These are phyloP conservation scores for Excalfactoria chinensis DNA, from an alignment of 2,113 vertebrate genomes.

Conservation along the genomic window DNA sequence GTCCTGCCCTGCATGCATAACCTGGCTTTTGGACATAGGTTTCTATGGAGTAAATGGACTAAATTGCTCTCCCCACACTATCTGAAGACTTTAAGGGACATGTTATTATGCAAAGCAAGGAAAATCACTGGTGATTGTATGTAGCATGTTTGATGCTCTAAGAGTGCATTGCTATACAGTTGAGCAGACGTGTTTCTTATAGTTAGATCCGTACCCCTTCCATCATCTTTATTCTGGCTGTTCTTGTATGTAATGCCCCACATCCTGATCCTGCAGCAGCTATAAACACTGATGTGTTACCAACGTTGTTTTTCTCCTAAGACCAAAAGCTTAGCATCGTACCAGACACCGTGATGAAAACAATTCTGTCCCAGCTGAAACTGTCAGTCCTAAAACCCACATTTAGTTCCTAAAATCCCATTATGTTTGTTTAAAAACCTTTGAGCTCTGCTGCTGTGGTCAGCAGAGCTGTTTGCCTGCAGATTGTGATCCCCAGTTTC, in stretches of 20 bases:
- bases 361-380: too few relatives aligned
- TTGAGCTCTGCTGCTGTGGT: accelerated
- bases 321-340: too few relatives aligned
- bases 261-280: background rate
- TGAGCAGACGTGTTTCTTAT: background rate
- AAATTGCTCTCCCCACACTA: background rate
- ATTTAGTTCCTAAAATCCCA: background rate
- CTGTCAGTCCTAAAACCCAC: background rate
- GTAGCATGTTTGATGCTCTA: background rate
- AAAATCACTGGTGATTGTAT: background rate
- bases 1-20: constrained; percentile 42
- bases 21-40: background rate
- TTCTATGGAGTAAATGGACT: background rate
- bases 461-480: background rate
- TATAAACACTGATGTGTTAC: too few relatives aligned
- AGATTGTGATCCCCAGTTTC: background rate
- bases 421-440: background rate
- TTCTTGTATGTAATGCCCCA: background rate
- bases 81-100: background rate
- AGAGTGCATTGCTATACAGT: background rate
- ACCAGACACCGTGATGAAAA: too few relatives aligned
- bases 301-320: too few relatives aligned
- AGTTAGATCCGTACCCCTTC: background rate
- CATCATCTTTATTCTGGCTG: background rate
- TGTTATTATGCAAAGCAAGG: background rate